phyloP scores from a whole-genome alignment of 2,797 vertebrate species.

The Columba guinea region DNA sequence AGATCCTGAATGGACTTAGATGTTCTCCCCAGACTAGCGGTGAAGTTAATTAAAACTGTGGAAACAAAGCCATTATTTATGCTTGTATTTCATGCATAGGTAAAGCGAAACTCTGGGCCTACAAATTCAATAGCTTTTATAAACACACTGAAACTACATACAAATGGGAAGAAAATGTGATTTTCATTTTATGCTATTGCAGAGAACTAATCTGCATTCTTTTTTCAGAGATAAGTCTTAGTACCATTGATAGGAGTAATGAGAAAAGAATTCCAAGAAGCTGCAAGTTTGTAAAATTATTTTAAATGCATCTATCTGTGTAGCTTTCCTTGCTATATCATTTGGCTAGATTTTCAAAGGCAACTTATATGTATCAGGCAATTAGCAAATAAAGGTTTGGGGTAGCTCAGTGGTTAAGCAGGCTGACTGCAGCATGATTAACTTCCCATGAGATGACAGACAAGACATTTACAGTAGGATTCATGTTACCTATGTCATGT shows the following conservation, averaged over 20 bases:
- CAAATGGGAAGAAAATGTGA: not conserved
- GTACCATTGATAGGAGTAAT: not conserved
- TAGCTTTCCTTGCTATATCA: not conserved
- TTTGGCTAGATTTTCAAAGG: not conserved
- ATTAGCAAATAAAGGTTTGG: not conserved
- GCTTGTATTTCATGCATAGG: not conserved
- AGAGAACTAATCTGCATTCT: not conserved
- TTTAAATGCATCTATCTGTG: not conserved
- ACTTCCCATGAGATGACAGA: not conserved
- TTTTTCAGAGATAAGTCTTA: not conserved
- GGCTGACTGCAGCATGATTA: not conserved
- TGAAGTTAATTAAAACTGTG: not conserved
- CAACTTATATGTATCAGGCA: not conserved
- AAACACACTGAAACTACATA: not conserved
- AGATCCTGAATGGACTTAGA: not conserved
- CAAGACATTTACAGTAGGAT: not conserved
- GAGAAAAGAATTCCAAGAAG: not conserved
- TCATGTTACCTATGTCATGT: not conserved
- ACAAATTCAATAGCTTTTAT: not conserved
- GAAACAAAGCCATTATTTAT: not conserved
- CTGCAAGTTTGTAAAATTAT: fast-evolving
- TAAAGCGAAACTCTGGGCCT: not conserved
- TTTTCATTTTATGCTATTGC: not conserved
- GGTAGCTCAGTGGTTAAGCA: not conserved
- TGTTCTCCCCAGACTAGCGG: not conserved